Evolutionary conservation across 1,140 invertebrate genomes (phyloP).

Genomic region (Oreohelix idahoensis): DNA sequence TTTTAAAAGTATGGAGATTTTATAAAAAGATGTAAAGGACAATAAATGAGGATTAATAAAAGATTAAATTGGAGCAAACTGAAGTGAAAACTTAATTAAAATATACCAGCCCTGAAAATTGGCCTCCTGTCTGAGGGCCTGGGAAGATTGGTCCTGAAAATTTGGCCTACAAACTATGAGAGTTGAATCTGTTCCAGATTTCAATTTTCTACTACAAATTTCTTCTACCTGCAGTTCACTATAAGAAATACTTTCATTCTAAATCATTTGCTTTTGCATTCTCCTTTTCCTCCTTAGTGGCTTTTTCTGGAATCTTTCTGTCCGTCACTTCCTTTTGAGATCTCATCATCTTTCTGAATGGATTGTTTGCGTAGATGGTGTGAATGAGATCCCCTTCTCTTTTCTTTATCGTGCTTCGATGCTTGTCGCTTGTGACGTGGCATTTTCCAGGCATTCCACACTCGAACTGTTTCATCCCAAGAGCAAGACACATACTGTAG

Average conservation of each 20-base stretch:
- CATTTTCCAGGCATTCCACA: slow-evolving; percentile 72
- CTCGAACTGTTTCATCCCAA: slow-evolving; percentile 71
- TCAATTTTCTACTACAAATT: too few species aligned
- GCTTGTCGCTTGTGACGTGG: slow-evolving; percentile 50
- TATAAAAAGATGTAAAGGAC: too few species aligned
- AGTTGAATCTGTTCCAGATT: too few species aligned
- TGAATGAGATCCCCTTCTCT: not conserved
- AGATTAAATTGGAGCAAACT: too few species aligned
- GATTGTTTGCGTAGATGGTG: not conserved
- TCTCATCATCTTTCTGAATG: not conserved
- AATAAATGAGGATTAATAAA: too few species aligned
- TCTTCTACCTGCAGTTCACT: too few species aligned
- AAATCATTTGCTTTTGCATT: not conserved
- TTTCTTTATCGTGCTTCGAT: not conserved
- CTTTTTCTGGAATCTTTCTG: not conserved
- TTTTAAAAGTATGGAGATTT: too few species aligned
- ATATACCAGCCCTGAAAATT: too few species aligned
- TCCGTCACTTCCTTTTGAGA: not conserved
- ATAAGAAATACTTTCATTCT: not conserved
- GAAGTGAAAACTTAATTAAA: too few species aligned
- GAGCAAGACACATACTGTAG: slow-evolving; percentile 71
- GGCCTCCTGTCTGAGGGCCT: too few species aligned
- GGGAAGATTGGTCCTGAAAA: too few species aligned
- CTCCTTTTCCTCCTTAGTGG: not conserved
- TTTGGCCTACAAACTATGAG: too few species aligned